Evolutionary conservation across 2,888 invertebrate species (phyloP).

Genomic region (Epistrophella euchroma): DNA sequence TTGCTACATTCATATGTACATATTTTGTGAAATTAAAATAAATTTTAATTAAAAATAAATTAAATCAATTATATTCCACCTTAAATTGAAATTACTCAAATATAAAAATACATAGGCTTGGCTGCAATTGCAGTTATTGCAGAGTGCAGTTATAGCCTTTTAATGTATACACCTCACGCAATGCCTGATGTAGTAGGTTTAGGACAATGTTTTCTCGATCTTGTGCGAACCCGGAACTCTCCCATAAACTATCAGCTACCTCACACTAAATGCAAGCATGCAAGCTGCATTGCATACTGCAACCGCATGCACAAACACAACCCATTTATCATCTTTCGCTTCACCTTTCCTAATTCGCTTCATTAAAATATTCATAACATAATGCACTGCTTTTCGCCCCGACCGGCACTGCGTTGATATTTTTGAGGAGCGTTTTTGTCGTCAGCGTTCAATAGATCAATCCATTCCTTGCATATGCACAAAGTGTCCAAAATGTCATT

Average conservation of each 20-base stretch:
- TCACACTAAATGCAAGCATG: slow-evolving; percentile 6
- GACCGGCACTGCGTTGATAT: neutral
- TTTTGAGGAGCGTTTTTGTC: slow-evolving; percentile 44
- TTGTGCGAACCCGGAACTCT: slow-evolving; percentile 68
- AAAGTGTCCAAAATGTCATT: slow-evolving; percentile 64
- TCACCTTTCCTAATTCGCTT: slow-evolving; percentile 71
- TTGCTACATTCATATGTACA: neutral
- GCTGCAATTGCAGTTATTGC: neutral
- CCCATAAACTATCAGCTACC: slow-evolving; percentile 29
- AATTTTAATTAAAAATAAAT: slow-evolving; percentile 22
- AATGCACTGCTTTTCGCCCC: slow-evolving; percentile 35
- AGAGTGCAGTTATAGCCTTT: slow-evolving; percentile 27
- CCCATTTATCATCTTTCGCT: slow-evolving; percentile 68
- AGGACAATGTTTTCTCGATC: slow-evolving; percentile 21
- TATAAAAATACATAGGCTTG: slow-evolving; percentile 7
- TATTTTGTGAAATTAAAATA: slow-evolving; percentile 13
- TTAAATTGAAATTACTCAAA: slow-evolving; percentile 35
- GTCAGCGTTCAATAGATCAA: slow-evolving; percentile 58
- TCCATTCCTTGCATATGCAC: slow-evolving; percentile 53
- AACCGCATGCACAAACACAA: slow-evolving; percentile 45
- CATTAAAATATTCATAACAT: slow-evolving; percentile 67
- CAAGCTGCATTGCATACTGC: slow-evolving; percentile 32
- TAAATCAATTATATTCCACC: neutral
- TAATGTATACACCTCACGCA: slow-evolving; percentile 63
- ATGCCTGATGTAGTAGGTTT: slow-evolving; percentile 19